Conservation (phyloP, 2,888 invertebrate species). For the Drosophila mayaguana region DNA sequence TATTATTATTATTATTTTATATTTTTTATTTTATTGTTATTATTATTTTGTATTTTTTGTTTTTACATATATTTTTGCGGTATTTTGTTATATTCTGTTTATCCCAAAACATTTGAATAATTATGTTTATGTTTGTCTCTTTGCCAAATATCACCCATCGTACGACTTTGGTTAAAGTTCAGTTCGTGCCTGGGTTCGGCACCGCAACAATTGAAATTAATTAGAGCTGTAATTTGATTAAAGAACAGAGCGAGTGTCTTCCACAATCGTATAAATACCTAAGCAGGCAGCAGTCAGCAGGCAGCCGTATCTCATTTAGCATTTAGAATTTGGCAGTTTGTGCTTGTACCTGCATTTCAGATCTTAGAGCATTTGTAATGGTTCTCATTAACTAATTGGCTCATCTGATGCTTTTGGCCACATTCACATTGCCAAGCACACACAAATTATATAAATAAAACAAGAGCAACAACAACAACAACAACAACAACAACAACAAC, state of each 20-base stretch:
- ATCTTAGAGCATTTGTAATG: conserved; percentile 41
- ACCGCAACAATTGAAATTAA: conserved; percentile 73
- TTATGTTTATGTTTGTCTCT: background rate
- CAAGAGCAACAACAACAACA: background rate
- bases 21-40: too few species aligned
- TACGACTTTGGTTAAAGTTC: conserved; percentile 36
- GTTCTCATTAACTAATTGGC: conserved; percentile 74
- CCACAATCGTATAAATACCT: conserved; percentile 37
- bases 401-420: conserved; percentile 16
- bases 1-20: too few species aligned
- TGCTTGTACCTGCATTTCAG: conserved; percentile 53
- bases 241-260: conserved; percentile 46
- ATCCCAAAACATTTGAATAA: too few species aligned
- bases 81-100: too few species aligned
- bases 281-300: conserved; percentile 5
- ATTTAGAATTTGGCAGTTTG: conserved; percentile 16
- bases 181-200: conserved; percentile 39
- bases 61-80: too few species aligned
- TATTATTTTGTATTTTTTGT: too few species aligned
- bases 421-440: conserved; percentile 1
- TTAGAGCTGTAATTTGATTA: conserved; percentile 77
- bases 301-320: conserved; percentile 8
- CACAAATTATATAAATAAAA: conserved; percentile 6
- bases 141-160: conserved; percentile 7
- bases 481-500: background rate